A percentile compares a stretch with the other conserved stretches of the same genome.
Conservation (phyloP, 2,888 invertebrate genomes). For the Merodon equestris region DNA sequence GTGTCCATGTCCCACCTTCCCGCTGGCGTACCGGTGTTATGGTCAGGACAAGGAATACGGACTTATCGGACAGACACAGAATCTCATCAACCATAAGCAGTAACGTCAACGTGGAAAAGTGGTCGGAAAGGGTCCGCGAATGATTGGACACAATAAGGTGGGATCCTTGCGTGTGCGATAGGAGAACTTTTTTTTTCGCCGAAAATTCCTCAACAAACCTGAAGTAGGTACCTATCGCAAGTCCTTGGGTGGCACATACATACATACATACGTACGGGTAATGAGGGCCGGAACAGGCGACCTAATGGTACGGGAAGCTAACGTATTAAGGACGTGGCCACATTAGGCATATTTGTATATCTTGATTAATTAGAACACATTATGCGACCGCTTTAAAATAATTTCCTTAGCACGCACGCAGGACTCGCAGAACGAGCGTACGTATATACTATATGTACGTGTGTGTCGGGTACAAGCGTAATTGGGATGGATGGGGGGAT, state of each 20-base stretch:
- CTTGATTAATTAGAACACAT: slow-evolving; percentile 66
- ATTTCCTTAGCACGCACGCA: slow-evolving; percentile 48
- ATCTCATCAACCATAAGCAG: slow-evolving; percentile 26
- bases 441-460: not conserved
- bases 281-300: slow-evolving; percentile 23
- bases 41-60: too few relatives aligned
- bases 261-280: slow-evolving; percentile 26
- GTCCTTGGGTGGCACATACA: slow-evolving; percentile 28
- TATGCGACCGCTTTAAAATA: slow-evolving; percentile 65
- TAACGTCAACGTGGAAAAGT: slow-evolving; percentile 23
- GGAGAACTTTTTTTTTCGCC: slow-evolving; percentile 5
- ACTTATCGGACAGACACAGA: slow-evolving; percentile 33
- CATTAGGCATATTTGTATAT: slow-evolving; percentile 57
- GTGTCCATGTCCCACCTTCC: too few relatives aligned
- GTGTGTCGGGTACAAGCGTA: slow-evolving; percentile 8
- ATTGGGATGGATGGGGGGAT: slow-evolving; percentile 17
- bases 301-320: slow-evolving; percentile 37
- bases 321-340: slow-evolving; percentile 57
- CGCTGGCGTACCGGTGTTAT: too few relatives aligned
- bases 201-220: slow-evolving; percentile 2
- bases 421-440: slow-evolving; percentile 1
- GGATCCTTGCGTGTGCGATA: slow-evolving; percentile 35
- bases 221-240: slow-evolving; percentile 36
- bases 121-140: slow-evolving; percentile 20
- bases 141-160: slow-evolving; percentile 35